Evolutionary conservation across 64 coral and sea anemone genomes (phyloP).

Genomic region (Dendronephthya gigantea): DNA sequence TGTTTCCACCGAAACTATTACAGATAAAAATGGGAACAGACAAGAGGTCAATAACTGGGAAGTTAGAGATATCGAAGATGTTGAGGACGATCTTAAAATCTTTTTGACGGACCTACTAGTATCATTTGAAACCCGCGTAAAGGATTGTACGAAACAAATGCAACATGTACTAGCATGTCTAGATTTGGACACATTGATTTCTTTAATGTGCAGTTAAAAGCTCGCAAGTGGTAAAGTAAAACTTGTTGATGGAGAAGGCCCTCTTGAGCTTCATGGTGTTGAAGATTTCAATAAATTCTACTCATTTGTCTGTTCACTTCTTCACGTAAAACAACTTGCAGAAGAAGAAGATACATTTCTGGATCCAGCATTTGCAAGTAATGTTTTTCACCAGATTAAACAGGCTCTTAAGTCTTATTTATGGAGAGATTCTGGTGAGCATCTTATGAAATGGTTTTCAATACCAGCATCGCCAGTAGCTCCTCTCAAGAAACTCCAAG

Average conservation of each 20-base stretch:
- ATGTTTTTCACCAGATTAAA: background rate
- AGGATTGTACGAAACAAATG: too few relatives aligned
- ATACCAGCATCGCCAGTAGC: background rate
- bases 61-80: too few relatives aligned
- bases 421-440: background rate
- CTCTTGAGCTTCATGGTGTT: background rate
- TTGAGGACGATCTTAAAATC: too few relatives aligned
- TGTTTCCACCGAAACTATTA: too few relatives aligned
- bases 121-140: too few relatives aligned
- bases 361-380: background rate
- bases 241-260: background rate
- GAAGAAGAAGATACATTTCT: background rate
- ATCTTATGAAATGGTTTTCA: background rate
- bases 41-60: too few relatives aligned
- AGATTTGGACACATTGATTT: background rate
- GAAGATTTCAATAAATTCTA: background rate
- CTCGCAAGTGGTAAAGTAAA: background rate
- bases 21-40: too few relatives aligned
- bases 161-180: too few relatives aligned
- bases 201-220: background rate
- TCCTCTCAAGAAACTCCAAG: background rate
- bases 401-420: background rate
- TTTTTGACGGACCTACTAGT: too few relatives aligned
- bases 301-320: background rate
- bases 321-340: background rate